Evolutionary conservation across 2,113 vertebrate genomes (phyloP).

Genomic region (Sclerurus mexicanus): DNA sequence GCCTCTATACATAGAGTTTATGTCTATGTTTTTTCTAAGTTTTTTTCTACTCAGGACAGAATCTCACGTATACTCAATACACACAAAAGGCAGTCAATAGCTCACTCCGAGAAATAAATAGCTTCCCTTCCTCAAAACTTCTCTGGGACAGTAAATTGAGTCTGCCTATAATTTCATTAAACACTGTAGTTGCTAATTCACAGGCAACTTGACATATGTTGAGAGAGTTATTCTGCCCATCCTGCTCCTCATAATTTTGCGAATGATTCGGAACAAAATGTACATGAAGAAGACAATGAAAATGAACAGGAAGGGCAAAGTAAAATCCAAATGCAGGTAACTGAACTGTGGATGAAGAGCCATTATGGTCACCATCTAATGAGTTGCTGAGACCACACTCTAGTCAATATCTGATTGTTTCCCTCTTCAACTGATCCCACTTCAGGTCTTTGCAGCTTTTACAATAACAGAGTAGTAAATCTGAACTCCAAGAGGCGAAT

Average conservation of each 20-base stretch:
- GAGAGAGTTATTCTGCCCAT: not conserved
- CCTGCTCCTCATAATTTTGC: not conserved
- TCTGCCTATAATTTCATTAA: not conserved
- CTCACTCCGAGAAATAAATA: not conserved
- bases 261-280: not conserved
- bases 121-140: not conserved
- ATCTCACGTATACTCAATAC: not conserved
- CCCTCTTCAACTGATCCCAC: slow-evolving; percentile 3
- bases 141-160: not conserved
- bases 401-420: slow-evolving; percentile 55
- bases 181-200: not conserved
- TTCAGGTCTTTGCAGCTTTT: slow-evolving; percentile 38
- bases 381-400: slow-evolving; percentile 19
- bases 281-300: not conserved
- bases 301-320: not conserved
- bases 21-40: no score
- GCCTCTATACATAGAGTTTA: rapidly evolving
- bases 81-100: not conserved
- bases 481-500: slow-evolving; percentile 28
- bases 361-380: slow-evolving; percentile 35
- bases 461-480: slow-evolving; percentile 59
- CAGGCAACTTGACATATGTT: not conserved
- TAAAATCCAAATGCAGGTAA: slow-evolving; percentile 15
- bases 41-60: not conserved
- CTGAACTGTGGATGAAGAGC: slow-evolving; percentile 59